Conservation (phyloP, 2,888 invertebrate genomes). For the Caenorhabditis drosophilae region DNA sequence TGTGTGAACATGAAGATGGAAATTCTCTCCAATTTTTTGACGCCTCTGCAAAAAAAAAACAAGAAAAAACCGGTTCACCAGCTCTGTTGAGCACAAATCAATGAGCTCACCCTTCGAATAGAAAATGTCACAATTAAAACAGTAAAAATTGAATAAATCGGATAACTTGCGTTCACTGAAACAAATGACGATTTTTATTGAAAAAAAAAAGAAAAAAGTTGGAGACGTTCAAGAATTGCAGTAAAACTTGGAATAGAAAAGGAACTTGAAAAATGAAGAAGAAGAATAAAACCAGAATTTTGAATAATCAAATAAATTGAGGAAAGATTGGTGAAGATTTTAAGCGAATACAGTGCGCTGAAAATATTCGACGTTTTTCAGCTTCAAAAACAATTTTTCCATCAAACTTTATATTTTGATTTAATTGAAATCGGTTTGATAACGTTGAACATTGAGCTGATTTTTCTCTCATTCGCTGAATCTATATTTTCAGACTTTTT, state of each 20-base stretch:
- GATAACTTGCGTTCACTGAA: slow-evolving; percentile 25
- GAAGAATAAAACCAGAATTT: slow-evolving; percentile 15
- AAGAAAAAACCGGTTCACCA: too few relatives aligned
- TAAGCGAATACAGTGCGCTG: slow-evolving; percentile 14
- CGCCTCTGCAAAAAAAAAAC: too few relatives aligned
- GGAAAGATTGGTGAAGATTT: slow-evolving; percentile 20
- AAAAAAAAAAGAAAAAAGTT: too few relatives aligned
- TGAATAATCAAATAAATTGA: slow-evolving; percentile 17
- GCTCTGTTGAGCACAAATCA: too few relatives aligned
- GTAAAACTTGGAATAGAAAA: slow-evolving; percentile 8
- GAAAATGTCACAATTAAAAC: not conserved
- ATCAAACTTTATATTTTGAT: slow-evolving; percentile 24
- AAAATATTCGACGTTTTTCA: too few relatives aligned
- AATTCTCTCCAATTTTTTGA: not conserved
- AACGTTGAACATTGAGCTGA: slow-evolving; percentile 8
- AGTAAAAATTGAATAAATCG: slow-evolving; percentile 14
- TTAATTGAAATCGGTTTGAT: slow-evolving; percentile 24
- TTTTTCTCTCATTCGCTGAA: too few relatives aligned
- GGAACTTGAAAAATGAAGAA: slow-evolving; percentile 7
- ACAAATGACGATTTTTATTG: too few relatives aligned
- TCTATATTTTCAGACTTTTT: not conserved
- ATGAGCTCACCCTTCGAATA: too few relatives aligned
- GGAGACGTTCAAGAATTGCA: slow-evolving; percentile 21
- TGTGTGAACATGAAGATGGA: not conserved
- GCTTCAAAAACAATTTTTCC: too few relatives aligned